Evolutionary conservation across 2,113 vertebrate species (phyloP), one percentile per base, ranked within the genome.

Genomic region (Ctenomys sociabilis): DNA sequence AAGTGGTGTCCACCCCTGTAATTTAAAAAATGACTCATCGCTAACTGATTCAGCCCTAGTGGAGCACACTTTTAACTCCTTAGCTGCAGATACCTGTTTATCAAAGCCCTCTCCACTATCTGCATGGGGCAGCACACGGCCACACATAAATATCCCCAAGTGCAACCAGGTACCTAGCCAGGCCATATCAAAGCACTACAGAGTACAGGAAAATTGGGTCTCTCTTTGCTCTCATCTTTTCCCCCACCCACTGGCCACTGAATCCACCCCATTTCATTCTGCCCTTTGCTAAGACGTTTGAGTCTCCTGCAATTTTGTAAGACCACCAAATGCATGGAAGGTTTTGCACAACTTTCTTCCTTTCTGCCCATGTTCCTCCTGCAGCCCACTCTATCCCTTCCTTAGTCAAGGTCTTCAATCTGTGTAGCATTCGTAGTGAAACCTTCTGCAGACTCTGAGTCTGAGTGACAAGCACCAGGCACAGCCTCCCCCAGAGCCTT

Each of bases 11-110:
- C 86, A 96, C 80, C 83, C 83, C 73, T 95, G 11, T 96, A 95
- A 95, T 96, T 96, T 37, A 26, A 96, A 94, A 64, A 92, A 84
- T 96, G 93, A 97, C 63, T 97, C 86, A 96, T 94, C 84, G 49
- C 35, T 91, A 16, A 84, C 54, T 91, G 91, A 96, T 94, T 96
- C 86, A 95, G 45, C 32, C 63, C 24, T 3, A 91, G n/a, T 83
- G 40, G 32, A 64, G 80, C 88, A 35, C 57, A 32, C 57, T 82
- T 40, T 92, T 96, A 94, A 93, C 61, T 85, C 89, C 83, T 66
- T 32, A 83, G 49, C 49, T 85, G 14, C 26, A 73, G 37, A 30
- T 45, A 32, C 85, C 78, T 52, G 11, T 64, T 96, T 54, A n/a
- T 26, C 37, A 70, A 61, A 83, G 19, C 7, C 30, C 11, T 75